phyloP scores from a whole-genome alignment of 2,888 invertebrate species.

The Amblyjoppa proteus region DNA sequence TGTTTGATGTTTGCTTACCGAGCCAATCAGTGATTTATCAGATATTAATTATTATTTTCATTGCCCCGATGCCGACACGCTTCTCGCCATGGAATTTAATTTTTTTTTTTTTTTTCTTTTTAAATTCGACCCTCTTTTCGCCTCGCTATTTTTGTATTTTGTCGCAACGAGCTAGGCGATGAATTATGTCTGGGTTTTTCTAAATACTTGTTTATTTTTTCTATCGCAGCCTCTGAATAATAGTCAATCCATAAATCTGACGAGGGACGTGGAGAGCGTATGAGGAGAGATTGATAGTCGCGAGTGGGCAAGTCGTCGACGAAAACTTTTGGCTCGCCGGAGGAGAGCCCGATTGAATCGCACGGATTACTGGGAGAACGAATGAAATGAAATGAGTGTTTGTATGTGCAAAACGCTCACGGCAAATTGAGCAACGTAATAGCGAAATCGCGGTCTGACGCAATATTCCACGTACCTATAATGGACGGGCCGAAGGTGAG shows the following conservation, averaged over 20 bases:
- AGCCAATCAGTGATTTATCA: slow-evolving; percentile 80
- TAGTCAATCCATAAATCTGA: slow-evolving; percentile 12
- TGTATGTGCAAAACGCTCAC: slow-evolving; percentile 6
- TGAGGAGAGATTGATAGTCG: slow-evolving; percentile 28
- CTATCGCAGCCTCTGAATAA: slow-evolving; percentile 5
- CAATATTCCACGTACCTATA: slow-evolving; percentile 7
- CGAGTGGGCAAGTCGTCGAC: slow-evolving; percentile 14
- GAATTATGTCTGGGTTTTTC: slow-evolving; percentile 13
- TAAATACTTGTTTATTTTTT: background rate
- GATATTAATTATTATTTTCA: slow-evolving; percentile 80
- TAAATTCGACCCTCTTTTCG: background rate
- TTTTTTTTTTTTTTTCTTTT: slow-evolving; percentile 34
- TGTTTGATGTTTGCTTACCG: slow-evolving; percentile 38
- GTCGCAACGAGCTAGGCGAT: background rate
- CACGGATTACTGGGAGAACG: slow-evolving; percentile 1
- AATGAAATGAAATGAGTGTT: background rate
- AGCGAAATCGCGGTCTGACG: slow-evolving; percentile 23
- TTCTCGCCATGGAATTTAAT: background rate
- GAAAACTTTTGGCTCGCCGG: slow-evolving; percentile 9
- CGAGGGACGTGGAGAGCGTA: background rate
- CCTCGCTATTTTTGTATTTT: slow-evolving; percentile 29
- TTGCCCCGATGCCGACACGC: slow-evolving; percentile 44
- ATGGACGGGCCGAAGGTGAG: slow-evolving; percentile 25
- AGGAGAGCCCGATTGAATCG: slow-evolving; percentile 26
- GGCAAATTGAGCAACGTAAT: slow-evolving; percentile 41